phyloP scores from a whole-genome alignment of 1,140 invertebrate species.

The Mamestra configurata region DNA sequence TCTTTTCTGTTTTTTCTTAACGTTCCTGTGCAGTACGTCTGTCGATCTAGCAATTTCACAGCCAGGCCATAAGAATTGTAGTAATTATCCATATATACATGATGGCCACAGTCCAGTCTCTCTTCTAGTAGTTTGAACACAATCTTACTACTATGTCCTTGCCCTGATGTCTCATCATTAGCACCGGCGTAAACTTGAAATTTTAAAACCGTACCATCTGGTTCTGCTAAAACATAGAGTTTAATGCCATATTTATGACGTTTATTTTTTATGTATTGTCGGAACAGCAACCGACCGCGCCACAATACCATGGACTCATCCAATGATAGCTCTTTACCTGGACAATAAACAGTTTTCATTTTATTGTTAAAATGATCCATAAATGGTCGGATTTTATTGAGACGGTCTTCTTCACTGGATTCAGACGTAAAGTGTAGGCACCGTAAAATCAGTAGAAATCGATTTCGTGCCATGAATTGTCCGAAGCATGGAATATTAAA shows the following conservation, averaged over 20 bases:
- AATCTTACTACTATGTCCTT: constrained; percentile 61
- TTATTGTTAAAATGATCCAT: constrained; percentile 66
- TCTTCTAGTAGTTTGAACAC: constrained; percentile 66
- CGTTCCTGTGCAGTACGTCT: constrained; percentile 60
- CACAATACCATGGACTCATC: constrained; percentile 81
- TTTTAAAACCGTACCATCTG: constrained; percentile 52
- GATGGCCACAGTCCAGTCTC: constrained; percentile 61
- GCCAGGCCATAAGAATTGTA: constrained; percentile 62
- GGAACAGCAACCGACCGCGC: constrained; percentile 72
- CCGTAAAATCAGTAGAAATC: constrained; percentile 64
- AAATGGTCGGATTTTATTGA: constrained; percentile 55
- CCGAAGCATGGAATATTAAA: constrained; percentile 64
- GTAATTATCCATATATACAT: constrained; percentile 74
- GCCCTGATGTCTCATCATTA: constrained; percentile 52
- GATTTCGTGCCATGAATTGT: constrained; percentile 68
- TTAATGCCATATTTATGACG: constrained; percentile 61
- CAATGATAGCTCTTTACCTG: constrained; percentile 71
- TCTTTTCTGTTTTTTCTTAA: constrained; percentile 59
- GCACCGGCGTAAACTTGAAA: constrained; percentile 44
- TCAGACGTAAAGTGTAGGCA: constrained; percentile 64
- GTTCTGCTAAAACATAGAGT: constrained; percentile 74
- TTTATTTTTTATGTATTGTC: constrained; percentile 75
- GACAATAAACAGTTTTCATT: constrained; percentile 64
- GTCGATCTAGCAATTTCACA: constrained; percentile 59
- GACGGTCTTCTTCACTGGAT: constrained; percentile 54